phyloP scores from a whole-genome alignment of 2,888 invertebrate genomes.

The Epinotia bilunana region DNA sequence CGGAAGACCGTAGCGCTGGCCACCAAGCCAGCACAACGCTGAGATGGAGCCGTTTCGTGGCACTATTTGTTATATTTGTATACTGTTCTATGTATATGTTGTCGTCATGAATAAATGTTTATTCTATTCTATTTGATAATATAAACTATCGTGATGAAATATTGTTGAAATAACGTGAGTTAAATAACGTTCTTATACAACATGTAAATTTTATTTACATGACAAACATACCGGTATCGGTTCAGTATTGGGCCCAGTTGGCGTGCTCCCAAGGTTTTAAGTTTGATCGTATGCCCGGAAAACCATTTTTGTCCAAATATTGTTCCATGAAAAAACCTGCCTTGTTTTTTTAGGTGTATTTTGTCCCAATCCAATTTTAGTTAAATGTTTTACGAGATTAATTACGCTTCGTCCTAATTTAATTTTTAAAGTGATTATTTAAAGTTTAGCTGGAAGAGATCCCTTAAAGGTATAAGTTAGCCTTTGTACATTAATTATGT shows the following conservation, averaged over 20 bases:
- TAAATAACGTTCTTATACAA: too few relatives aligned
- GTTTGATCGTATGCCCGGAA: conserved; percentile 32
- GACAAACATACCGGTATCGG: conserved; percentile 20
- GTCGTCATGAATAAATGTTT: too few relatives aligned
- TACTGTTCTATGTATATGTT: too few relatives aligned
- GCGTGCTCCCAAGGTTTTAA: conserved; percentile 33
- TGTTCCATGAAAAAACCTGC: not conserved
- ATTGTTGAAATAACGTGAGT: not conserved
- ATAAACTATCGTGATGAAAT: not conserved
- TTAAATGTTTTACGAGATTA: not conserved
- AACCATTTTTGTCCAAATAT: conserved; percentile 25
- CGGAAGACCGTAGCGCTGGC: too few relatives aligned
- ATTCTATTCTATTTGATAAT: not conserved
- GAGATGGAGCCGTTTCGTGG: too few relatives aligned
- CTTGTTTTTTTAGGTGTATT: not conserved
- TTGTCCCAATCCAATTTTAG: not conserved
- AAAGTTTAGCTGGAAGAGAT: too few relatives aligned
- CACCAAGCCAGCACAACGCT: too few relatives aligned
- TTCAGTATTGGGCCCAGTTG: conserved; percentile 26
- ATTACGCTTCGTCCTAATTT: too few relatives aligned
- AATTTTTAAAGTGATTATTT: too few relatives aligned
- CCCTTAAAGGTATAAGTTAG: too few relatives aligned
- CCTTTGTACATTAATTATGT: too few relatives aligned
- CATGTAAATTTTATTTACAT: conserved; percentile 26
- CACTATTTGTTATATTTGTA: too few relatives aligned